These are phyloP conservation scores for Siniperca obscura DNA, from an alignment of 2,797 vertebrate species.

Conservation along the genomic window DNA sequence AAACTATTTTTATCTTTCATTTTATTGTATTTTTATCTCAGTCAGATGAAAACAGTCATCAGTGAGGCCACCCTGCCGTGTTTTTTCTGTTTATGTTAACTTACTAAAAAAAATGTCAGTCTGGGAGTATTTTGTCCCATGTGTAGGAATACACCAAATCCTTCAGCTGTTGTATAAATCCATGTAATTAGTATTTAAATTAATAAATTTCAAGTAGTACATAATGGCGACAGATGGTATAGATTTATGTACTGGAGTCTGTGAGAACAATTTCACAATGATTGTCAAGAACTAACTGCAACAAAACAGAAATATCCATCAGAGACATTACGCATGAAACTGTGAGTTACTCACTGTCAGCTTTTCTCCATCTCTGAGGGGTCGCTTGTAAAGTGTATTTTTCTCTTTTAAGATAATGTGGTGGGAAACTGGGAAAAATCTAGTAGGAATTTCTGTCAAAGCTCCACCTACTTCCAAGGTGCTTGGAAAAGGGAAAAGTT, in stretches of 20 bases:
- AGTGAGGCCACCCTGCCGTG: neutral
- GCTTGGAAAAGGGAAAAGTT: neutral
- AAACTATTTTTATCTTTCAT: conserved; percentile 4
- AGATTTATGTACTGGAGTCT: conserved; percentile 17
- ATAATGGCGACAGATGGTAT: conserved; percentile 53
- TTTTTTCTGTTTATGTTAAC: conserved; percentile 18
- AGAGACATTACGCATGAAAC: conserved; percentile 5
- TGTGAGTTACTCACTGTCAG: neutral
- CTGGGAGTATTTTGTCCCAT: neutral
- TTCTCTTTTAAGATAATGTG: neutral
- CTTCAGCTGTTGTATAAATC: conserved; percentile 57
- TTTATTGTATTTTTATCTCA: conserved; percentile 17
- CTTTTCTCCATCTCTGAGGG: neutral
- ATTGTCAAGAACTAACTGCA: conserved; percentile 2
- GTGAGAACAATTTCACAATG: conserved; percentile 19
- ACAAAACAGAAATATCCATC: conserved; percentile 35
- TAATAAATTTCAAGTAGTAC: conserved; percentile 20
- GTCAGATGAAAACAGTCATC: neutral
- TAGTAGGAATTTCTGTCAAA: neutral
- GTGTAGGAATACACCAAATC: conserved; percentile 37
- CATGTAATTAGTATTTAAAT: conserved; percentile 36
- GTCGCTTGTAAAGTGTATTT: conserved; percentile 13
- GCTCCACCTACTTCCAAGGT: neutral
- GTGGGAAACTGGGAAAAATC: neutral
- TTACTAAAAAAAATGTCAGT: neutral